Percentiles rank a stretch among this genome's conserved stretches.
These are phyloP conservation scores for Pteropus rufus DNA, from an alignment of 2,797 vertebrate genomes.

Conservation along the genomic window DNA sequence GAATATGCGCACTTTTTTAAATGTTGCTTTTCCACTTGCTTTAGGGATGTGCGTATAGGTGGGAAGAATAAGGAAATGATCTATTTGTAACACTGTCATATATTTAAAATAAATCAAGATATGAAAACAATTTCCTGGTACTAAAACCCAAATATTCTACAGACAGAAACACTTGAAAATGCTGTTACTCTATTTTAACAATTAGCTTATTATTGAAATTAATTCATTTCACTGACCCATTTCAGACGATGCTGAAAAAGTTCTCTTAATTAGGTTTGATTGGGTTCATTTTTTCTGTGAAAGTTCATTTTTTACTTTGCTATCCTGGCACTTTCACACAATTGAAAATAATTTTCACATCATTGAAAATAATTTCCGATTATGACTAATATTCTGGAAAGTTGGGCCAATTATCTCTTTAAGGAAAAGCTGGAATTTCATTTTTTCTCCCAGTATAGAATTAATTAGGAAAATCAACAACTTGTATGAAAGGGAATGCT, in stretches of 20 bases:
- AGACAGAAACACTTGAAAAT: not conserved
- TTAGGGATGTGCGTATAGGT: not conserved
- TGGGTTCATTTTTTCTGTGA: not conserved
- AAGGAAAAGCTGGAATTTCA: not conserved
- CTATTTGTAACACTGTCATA: not conserved
- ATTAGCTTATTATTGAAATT: slow-evolving; percentile 24
- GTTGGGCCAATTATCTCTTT: not conserved
- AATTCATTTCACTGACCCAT: not conserved
- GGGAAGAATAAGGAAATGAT: slow-evolving; percentile 14
- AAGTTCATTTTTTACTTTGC: not conserved
- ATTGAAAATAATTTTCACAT: not conserved
- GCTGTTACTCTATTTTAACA: not conserved
- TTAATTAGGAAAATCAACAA: not conserved
- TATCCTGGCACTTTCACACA: not conserved
- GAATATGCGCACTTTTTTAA: not conserved
- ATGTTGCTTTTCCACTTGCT: not conserved
- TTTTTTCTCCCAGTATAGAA: not conserved
- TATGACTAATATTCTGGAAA: not conserved
- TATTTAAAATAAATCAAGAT: slow-evolving; percentile 21
- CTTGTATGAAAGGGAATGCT: not conserved
- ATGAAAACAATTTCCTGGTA: slow-evolving; percentile 1
- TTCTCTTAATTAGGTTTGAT: not conserved
- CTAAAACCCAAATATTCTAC: not conserved
- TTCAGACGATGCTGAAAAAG: slow-evolving; percentile 7
- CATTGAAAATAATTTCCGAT: slow-evolving; percentile 25